These are phyloP conservation scores for Drosophila mulleri DNA, from an alignment of 2,888 invertebrate species.

Conservation along the genomic window DNA sequence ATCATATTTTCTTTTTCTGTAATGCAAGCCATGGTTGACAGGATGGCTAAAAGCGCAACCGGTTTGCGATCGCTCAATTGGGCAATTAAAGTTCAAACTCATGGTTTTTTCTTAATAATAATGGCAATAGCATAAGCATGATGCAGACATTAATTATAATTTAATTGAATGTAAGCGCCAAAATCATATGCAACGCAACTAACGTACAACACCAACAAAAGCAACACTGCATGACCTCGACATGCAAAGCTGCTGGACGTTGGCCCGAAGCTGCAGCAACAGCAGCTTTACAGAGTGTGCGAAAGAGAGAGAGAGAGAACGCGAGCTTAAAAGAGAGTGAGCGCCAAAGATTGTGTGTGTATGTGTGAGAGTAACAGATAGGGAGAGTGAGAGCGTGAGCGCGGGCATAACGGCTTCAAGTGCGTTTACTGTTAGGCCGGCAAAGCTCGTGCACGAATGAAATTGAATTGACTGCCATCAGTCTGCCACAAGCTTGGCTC, in stretches of 20 bases:
- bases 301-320: slow-evolving; percentile 14
- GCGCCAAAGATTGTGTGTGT: neutral
- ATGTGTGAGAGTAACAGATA: neutral
- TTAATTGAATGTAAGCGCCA: slow-evolving; percentile 71
- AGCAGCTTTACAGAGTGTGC: slow-evolving; percentile 33
- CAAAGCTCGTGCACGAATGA: slow-evolving; percentile 64
- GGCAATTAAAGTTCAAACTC: slow-evolving; percentile 75
- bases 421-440: slow-evolving; percentile 73
- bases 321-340: slow-evolving; percentile 25
- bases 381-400: slow-evolving; percentile 7
- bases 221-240: slow-evolving; percentile 74
- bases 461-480: slow-evolving; percentile 75
- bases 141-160: slow-evolving; percentile 68
- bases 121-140: slow-evolving; percentile 52
- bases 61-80: slow-evolving; percentile 41
- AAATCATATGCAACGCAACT: slow-evolving; percentile 38
- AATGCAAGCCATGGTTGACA: slow-evolving; percentile 33
- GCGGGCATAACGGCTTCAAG: slow-evolving; percentile 62
- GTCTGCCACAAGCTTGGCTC: slow-evolving; percentile 82
- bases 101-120: slow-evolving; percentile 50
- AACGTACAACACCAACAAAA: slow-evolving; percentile 18
- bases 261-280: slow-evolving; percentile 53
- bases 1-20: slow-evolving; percentile 12
- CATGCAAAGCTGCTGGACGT: slow-evolving; percentile 74
- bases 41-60: slow-evolving; percentile 48